These are phyloP conservation scores for Phymastichus coffea DNA, from an alignment of 1,140 invertebrate species.

Conservation along the genomic window DNA sequence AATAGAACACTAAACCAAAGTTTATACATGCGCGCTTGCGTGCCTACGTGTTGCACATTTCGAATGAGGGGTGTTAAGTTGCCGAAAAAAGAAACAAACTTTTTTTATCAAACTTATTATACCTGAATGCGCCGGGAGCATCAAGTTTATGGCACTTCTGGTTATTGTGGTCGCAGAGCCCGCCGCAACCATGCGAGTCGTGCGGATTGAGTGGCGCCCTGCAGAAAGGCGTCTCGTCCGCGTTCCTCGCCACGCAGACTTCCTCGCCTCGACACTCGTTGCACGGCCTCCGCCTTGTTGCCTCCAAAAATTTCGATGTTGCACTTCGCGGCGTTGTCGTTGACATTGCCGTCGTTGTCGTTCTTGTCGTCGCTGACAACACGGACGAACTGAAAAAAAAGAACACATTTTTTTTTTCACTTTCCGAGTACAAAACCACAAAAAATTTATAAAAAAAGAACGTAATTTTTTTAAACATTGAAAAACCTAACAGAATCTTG, in stretches of 20 bases:
- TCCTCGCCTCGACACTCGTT: constrained; percentile 56
- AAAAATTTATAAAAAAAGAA: too few relatives aligned
- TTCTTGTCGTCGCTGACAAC: neutral
- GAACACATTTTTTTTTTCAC: too few relatives aligned
- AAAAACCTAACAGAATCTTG: too few relatives aligned
- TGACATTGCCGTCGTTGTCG: neutral
- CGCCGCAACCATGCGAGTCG: constrained; percentile 75
- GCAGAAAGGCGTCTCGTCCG: constrained; percentile 65
- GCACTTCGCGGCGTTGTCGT: neutral
- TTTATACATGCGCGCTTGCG: neutral
- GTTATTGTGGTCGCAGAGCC: constrained; percentile 67
- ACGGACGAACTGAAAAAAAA: too few relatives aligned
- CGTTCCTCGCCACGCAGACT: constrained; percentile 67
- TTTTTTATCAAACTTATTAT: neutral
- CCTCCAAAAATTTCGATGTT: neutral
- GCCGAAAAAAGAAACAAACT: too few relatives aligned
- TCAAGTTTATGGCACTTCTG: constrained; percentile 73
- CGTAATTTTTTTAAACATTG: too few relatives aligned
- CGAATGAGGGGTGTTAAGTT: too few relatives aligned
- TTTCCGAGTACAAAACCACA: too few relatives aligned
- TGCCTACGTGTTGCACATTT: too few relatives aligned
- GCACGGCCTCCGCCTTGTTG: constrained; percentile 41
- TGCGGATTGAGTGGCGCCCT: constrained; percentile 58
- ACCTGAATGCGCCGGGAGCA: constrained; percentile 59
- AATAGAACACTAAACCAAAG: neutral